Conservation (phyloP, 2,888 invertebrate species). For the Orthosia incerta region DNA sequence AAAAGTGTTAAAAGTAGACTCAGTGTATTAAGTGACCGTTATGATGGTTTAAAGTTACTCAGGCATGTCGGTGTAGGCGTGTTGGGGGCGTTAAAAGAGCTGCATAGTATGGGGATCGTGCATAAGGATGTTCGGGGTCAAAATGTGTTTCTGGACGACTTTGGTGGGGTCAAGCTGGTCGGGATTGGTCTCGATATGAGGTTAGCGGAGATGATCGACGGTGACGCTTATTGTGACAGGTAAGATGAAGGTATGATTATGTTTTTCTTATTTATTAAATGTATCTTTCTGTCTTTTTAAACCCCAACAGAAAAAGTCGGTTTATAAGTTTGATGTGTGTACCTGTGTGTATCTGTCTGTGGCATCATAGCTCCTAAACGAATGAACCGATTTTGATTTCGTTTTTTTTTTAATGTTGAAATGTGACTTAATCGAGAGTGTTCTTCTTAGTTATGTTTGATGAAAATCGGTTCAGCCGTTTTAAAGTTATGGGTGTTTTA, state of each 20-base stretch:
- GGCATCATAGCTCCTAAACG: too few relatives aligned
- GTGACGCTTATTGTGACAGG: slow-evolving; percentile 83
- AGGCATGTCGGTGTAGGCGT: slow-evolving; percentile 93
- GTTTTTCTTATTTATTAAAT: slow-evolving; percentile 11
- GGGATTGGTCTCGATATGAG: slow-evolving; percentile 94
- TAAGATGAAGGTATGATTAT: slow-evolving; percentile 70
- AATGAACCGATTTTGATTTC: too few relatives aligned
- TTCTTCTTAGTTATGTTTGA: too few relatives aligned
- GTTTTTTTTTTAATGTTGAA: too few relatives aligned
- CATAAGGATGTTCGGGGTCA: slow-evolving; percentile 95
- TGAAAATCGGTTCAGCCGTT: too few relatives aligned
- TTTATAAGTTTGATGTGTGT: too few relatives aligned
- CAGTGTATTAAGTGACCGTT: slow-evolving; percentile 76
- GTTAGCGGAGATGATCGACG: slow-evolving; percentile 91
- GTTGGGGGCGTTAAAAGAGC: slow-evolving; percentile 93
- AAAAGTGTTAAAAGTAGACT: slow-evolving; percentile 75
- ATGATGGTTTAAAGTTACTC: slow-evolving; percentile 85
- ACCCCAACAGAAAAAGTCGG: neutral
- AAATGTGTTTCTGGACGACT: slow-evolving; percentile 93
- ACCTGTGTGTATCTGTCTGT: too few relatives aligned
- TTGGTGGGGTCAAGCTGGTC: slow-evolving; percentile 91
- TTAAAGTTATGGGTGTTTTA: too few relatives aligned
- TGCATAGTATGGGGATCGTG: slow-evolving; percentile 95
- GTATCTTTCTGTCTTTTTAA: neutral
- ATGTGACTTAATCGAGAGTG: too few relatives aligned